Conservation (phyloP, 2,797 vertebrate genomes). For the Acrocephalus scirpaceus region DNA sequence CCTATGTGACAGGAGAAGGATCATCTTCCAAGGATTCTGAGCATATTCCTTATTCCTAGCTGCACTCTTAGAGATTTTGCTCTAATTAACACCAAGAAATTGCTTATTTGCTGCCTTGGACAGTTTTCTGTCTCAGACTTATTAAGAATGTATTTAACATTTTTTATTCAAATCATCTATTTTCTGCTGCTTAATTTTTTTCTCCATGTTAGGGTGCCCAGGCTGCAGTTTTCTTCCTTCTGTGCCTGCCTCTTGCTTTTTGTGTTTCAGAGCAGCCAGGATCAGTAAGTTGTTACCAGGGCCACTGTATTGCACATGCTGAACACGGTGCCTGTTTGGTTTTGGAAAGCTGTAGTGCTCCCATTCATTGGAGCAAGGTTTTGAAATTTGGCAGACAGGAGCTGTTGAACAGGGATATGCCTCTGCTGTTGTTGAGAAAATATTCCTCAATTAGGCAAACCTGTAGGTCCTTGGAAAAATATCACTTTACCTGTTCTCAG, state of each 20-base stretch:
- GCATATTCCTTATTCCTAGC: neutral
- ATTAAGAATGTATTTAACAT: neutral
- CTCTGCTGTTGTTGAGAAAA: constrained; percentile 5
- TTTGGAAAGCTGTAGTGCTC: neutral
- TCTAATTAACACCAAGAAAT: neutral
- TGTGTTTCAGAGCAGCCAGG: neutral
- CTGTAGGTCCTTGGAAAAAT: neutral
- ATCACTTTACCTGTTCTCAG: neutral
- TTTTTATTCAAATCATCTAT: neutral
- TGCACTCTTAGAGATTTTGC: neutral
- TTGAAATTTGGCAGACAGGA: neutral
- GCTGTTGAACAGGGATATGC: neutral
- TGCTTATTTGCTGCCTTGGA: neutral
- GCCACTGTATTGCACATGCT: neutral
- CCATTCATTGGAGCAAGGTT: neutral
- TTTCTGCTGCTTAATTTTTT: neutral
- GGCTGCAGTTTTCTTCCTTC: neutral
- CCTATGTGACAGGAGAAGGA: neutral
- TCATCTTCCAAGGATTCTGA: neutral
- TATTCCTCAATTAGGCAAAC: constrained; percentile 7
- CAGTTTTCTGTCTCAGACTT: neutral
- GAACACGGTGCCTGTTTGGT: neutral
- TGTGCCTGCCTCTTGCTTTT: neutral
- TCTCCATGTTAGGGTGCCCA: neutral
- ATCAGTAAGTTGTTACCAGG: neutral